Evolutionary conservation across 2,113 vertebrate genomes (phyloP).

Genomic region (Hucho hucho): DNA sequence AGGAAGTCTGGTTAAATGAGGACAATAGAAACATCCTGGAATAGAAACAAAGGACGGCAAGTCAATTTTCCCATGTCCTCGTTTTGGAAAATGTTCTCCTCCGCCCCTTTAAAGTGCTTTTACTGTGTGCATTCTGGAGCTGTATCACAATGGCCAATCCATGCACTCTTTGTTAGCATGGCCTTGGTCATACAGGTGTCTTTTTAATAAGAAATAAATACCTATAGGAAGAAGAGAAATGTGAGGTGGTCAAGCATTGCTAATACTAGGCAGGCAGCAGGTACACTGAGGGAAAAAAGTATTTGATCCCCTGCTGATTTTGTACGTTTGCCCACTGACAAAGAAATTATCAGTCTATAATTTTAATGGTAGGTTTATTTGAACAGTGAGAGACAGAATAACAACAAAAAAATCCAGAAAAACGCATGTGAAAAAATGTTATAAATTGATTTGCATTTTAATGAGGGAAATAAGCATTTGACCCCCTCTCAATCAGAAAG

Average conservation of each 20-base stretch:
- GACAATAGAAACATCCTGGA: background rate
- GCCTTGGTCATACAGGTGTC: background rate
- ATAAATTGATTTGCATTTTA: no score
- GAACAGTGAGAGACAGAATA: no score
- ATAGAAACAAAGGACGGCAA: background rate
- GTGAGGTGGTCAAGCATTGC: background rate
- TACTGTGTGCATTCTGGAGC: background rate
- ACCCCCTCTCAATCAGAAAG: no score
- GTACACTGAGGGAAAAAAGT: no score
- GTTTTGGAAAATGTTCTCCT: background rate
- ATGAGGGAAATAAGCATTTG: no score
- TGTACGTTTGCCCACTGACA: no score
- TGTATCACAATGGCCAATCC: background rate
- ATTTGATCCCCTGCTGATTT: no score
- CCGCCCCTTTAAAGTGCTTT: background rate
- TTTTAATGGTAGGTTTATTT: no score
- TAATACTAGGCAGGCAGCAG: no score
- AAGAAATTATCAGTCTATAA: no score
- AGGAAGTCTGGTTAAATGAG: background rate
- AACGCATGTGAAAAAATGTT: no score
- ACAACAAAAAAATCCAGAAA: no score
- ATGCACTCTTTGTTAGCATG: background rate
- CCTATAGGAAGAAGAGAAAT: background rate
- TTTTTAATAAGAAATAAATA: background rate
- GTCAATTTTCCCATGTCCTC: background rate